Evolutionary conservation across 2,113 vertebrate genomes (phyloP), one percentile per base, ranked within the genome.

Genomic region (Larimichthys polyactis): DNA sequence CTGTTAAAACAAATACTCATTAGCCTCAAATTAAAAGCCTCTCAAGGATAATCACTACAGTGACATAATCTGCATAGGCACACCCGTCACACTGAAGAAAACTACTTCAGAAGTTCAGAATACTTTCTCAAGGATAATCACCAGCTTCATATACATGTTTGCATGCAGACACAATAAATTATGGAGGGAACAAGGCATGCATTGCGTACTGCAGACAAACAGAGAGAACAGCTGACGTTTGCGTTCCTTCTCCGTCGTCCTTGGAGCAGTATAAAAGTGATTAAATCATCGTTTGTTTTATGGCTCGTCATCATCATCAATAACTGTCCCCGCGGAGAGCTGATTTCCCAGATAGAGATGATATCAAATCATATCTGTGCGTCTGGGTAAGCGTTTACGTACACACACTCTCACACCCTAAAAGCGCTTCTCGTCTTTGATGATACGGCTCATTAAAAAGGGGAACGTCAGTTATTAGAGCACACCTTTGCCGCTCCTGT

Each of bases 1-100:
- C 74, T 76, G 72, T 76, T 87, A 83, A 89, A 91, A 90, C 91
- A 94, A 93, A 94, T 67, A 88, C 73, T 90, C 87, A 91, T 94
- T 92, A 93, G 85, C 85, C 65, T 51, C 75, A 87, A 92, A 90
- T 89, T 91, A 93, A 90, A 88, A 82, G 40, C 76, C 83, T 81
- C 73, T 91, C 75, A 86, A 89, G 82, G 85, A 82, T 91, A 93
- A 93, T 93, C 74, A 74, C 83, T 66, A 79, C 74, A 87, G 58
- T 82, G 88, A 82, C 79, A 57, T 82, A 84, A 83, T 81, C 51
- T 67, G 70, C 62, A 63, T 44, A 64, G 57, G 32, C 79, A 24
- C 4, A 44, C n/a, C 44, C 48, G 14, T 49, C 78, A 62, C 79
- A 27, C 19, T 17, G 11, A 43, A 78, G 40, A 78, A 32, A 49